Evolutionary conservation across 2,888 invertebrate species (phyloP), one percentile per base, ranked within the genome.

Genomic region (Caenorhabditis zanzibari): DNA sequence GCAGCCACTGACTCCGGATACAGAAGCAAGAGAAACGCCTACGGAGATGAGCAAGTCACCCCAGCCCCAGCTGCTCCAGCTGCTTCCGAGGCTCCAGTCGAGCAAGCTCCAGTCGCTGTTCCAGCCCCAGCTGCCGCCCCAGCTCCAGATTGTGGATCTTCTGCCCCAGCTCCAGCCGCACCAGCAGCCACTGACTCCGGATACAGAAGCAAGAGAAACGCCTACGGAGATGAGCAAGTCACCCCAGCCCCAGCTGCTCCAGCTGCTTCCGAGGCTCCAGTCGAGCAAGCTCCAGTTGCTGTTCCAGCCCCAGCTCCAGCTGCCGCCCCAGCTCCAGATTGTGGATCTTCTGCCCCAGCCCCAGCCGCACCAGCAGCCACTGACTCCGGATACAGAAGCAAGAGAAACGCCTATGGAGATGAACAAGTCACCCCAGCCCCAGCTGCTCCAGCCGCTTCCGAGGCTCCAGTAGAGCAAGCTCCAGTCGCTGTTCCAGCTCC

Each of bases 41-140:
- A 88, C 56, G 88, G 88, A 81, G 88, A 88, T 35, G 88, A 88
- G 52, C 71, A 69, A 32, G 85, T 86, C 22, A 82, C 86, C 28
- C 86, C 87, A 66, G 86, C 83, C 12, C 73, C 81, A 63, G 81
- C 77, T 5, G 66, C 80, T 24, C 73, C 80, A 58, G 80, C 71
- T 38, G 38, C 74, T 6, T 58, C 61, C 19, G 66, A 71, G n/a
- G 81, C 80, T 32, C 82, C 82, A 81, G 81, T 71, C 24, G 84
- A 81, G 69, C n/a, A 71, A 26, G 85, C 77, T 22, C 74, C 75
- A 68, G 75, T 75, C 4, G 68, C 59, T 28, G 68, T 73, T 14
- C 76, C 84, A 74, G 77, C 75, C 16, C 74, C 85, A 38, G 76
- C 81, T 22, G 73, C 76, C 16, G 76, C 84, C 19, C 77, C 84